These are phyloP conservation scores for Latrodectus hesperus DNA, from an alignment of 2,888 invertebrate genomes.

Conservation along the genomic window DNA sequence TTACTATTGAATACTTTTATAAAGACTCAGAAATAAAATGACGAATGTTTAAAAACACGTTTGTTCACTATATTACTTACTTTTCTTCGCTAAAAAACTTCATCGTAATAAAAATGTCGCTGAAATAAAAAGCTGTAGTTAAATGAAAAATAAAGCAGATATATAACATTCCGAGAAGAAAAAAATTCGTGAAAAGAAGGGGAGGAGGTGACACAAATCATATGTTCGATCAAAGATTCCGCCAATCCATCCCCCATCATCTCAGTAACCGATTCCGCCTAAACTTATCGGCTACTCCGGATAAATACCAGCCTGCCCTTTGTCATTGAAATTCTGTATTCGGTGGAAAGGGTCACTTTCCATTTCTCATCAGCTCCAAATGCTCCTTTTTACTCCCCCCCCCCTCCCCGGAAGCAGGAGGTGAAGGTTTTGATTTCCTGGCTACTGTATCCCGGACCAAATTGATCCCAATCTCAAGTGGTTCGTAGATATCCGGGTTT, in stretches of 20 bases:
- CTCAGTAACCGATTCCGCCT: neutral
- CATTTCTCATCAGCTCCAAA: slow-evolving; percentile 33
- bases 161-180: too few relatives aligned
- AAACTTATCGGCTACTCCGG: neutral
- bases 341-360: slow-evolving; percentile 47
- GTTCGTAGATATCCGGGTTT: slow-evolving; percentile 19
- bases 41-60: too few relatives aligned
- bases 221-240: neutral
- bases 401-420: neutral
- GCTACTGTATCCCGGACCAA: slow-evolving; percentile 45
- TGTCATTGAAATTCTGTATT: slow-evolving; percentile 65
- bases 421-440: slow-evolving; percentile 60
- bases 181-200: neutral
- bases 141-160: too few relatives aligned
- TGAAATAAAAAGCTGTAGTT: too few relatives aligned
- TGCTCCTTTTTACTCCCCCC: neutral
- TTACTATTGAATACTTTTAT: too few relatives aligned
- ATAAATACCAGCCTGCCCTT: slow-evolving; percentile 9
- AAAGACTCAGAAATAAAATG: too few relatives aligned
- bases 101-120: too few relatives aligned
- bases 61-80: too few relatives aligned
- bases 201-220: slow-evolving; percentile 24
- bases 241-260: neutral
- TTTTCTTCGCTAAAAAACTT: too few relatives aligned
- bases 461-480: slow-evolving; percentile 62